phyloP scores from a whole-genome alignment of 2,888 invertebrate species.

The Scaptomyza parva region DNA sequence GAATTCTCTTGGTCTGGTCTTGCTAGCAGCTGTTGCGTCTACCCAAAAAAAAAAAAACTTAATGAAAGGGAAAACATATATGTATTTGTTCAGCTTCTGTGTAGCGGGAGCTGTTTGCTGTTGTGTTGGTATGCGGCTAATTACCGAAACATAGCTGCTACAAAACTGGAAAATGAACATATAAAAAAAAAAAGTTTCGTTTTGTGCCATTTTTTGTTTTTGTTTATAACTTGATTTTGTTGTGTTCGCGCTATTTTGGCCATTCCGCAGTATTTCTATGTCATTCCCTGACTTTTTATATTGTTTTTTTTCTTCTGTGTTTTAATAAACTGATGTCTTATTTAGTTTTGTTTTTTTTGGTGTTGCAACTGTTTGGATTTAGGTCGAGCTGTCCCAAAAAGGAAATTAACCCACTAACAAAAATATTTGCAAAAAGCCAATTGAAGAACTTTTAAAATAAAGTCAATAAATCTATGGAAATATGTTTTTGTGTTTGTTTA shows the following conservation, averaged over 20 bases:
- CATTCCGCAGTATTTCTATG: conserved; percentile 12
- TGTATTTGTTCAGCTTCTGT: conserved; percentile 10
- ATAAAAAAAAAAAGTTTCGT: neutral
- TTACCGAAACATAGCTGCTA: conserved; percentile 49
- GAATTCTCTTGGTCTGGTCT: neutral
- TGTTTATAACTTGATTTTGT: conserved; percentile 58
- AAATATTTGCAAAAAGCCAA: neutral
- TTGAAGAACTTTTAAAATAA: conserved; percentile 1
- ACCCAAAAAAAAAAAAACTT: conserved; percentile 5
- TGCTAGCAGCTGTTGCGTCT: conserved; percentile 50
- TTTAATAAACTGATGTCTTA: conserved; percentile 36
- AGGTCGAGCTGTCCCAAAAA: conserved; percentile 19
- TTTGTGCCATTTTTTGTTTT: conserved; percentile 36
- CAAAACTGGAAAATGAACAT: conserved; percentile 11
- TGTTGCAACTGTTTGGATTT: conserved; percentile 13
- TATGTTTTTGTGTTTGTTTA: neutral
- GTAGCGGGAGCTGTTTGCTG: conserved; percentile 4
- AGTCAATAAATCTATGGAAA: neutral
- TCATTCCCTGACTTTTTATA: conserved; percentile 17
- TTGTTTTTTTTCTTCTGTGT: too few relatives aligned
- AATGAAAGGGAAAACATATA: neutral
- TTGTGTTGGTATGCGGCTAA: conserved; percentile 48
- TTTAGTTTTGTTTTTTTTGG: conserved; percentile 36
- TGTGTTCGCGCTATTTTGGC: conserved; percentile 18
- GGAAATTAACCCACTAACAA: conserved; percentile 42